Evolutionary conservation across 2,113 vertebrate species (phyloP).

Genomic region (Corapipo altera): DNA sequence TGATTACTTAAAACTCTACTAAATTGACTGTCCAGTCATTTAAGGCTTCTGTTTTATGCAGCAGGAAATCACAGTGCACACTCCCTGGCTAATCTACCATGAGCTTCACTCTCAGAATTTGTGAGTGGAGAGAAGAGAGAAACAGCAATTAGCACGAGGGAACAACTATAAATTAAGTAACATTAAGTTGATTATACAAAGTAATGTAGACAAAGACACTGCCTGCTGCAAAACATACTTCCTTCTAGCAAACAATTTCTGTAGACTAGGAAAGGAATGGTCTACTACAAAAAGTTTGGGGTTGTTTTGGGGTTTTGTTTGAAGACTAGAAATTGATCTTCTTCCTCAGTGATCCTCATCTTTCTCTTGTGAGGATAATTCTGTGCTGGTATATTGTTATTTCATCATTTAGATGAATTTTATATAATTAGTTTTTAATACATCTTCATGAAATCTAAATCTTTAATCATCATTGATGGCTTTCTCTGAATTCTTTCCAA

Average conservation of each 20-base stretch:
- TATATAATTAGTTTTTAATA: neutral
- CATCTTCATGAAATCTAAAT: conserved; percentile 3
- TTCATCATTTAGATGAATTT: neutral
- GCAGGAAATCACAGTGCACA: neutral
- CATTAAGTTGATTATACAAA: neutral
- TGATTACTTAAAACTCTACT: neutral
- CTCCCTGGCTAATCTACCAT: neutral
- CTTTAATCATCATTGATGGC: neutral
- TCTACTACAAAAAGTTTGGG: neutral
- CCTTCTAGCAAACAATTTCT: neutral
- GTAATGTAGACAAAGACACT: neutral
- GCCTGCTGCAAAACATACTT: neutral
- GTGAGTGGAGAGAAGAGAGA: neutral
- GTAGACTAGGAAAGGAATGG: neutral
- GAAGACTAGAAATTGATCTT: neutral
- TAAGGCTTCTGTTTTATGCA: neutral
- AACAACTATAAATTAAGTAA: neutral
- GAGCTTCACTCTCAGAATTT: neutral
- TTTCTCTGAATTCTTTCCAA: conserved; percentile 14
- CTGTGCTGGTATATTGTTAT: neutral
- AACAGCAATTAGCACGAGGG: neutral
- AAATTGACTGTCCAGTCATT: neutral
- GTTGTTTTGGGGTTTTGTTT: neutral
- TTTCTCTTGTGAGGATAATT: neutral
- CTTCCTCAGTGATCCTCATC: neutral